These are phyloP conservation scores for Misgurnus anguillicaudatus DNA, from an alignment of 2,113 vertebrate genomes.

Conservation along the genomic window DNA sequence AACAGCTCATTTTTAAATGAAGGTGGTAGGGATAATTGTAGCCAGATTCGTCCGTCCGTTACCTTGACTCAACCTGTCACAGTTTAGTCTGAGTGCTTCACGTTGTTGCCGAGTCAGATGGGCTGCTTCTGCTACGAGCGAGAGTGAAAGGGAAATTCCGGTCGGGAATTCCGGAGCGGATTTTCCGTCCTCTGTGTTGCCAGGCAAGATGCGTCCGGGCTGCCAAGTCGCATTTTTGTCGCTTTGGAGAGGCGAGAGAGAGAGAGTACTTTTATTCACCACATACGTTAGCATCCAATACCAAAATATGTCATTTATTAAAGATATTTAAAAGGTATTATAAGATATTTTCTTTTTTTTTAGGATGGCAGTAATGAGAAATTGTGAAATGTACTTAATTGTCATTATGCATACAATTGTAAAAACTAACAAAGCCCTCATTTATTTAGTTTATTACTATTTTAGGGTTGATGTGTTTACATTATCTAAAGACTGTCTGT, in stretches of 20 bases:
- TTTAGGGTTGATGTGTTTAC: too few species aligned
- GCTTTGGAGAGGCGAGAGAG: conserved; percentile 34
- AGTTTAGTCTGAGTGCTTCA: conserved; percentile 60
- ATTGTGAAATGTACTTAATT: too few species aligned
- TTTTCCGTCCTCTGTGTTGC: conserved; percentile 56
- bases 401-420: too few species aligned
- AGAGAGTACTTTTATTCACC: neutral
- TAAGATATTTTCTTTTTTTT: too few species aligned
- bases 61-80: conserved; percentile 60
- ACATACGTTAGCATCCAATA: neutral
- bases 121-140: neutral
- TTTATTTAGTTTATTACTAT: too few species aligned
- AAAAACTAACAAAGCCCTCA: too few species aligned
- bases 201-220: conserved; percentile 61
- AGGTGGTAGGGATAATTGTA: conserved; percentile 66
- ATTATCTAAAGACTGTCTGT: too few species aligned
- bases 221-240: conserved; percentile 58
- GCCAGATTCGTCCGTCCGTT: conserved; percentile 62
- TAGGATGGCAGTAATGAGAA: too few species aligned
- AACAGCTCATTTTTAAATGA: conserved; percentile 60
- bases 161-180: conserved; percentile 47
- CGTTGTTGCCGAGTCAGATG: neutral
- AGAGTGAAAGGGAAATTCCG: conserved; percentile 54
- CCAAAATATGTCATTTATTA: neutral
- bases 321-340: neutral